These are phyloP conservation scores for Chloromyia formosa DNA, from an alignment of 2,888 invertebrate genomes.

Conservation along the genomic window DNA sequence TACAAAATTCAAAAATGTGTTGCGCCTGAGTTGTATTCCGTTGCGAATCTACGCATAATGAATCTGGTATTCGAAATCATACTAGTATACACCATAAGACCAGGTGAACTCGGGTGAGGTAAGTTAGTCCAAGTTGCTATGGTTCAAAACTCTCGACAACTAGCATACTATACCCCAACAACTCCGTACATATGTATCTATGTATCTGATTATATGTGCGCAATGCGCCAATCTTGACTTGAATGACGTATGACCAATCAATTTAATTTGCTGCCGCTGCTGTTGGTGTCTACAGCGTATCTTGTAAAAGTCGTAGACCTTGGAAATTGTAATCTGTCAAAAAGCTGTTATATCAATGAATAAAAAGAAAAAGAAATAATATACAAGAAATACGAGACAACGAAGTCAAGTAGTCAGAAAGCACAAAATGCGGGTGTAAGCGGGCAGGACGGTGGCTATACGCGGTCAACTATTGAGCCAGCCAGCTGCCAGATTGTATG, in stretches of 20 bases:
- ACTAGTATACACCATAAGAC: not conserved
- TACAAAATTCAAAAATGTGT: no score
- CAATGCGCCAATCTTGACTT: conserved; percentile 4
- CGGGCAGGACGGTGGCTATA: no score
- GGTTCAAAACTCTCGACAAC: no score
- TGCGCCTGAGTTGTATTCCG: no score
- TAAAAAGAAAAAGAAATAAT: not conserved
- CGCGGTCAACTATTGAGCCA: no score
- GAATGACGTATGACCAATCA: conserved; percentile 21
- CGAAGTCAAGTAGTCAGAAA: conserved; percentile 12
- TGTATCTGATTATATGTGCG: not conserved
- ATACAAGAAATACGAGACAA: conserved; percentile 20
- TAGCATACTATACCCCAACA: no score
- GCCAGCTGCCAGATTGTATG: not conserved
- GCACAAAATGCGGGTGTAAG: conserved; percentile 8
- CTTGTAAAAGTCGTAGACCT: conserved; percentile 50
- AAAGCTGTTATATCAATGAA: conserved; percentile 36
- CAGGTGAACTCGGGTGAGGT: conserved; percentile 20
- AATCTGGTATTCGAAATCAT: no score
- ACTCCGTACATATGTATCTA: no score
- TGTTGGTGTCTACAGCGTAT: not conserved
- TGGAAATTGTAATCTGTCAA: conserved; percentile 49
- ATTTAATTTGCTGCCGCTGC: conserved; percentile 27
- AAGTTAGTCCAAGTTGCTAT: not conserved
- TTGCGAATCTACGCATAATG: no score